Base-by-base conservation (phyloP, 2,113 vertebrate genomes). In the Struthio camelus region DNA sequence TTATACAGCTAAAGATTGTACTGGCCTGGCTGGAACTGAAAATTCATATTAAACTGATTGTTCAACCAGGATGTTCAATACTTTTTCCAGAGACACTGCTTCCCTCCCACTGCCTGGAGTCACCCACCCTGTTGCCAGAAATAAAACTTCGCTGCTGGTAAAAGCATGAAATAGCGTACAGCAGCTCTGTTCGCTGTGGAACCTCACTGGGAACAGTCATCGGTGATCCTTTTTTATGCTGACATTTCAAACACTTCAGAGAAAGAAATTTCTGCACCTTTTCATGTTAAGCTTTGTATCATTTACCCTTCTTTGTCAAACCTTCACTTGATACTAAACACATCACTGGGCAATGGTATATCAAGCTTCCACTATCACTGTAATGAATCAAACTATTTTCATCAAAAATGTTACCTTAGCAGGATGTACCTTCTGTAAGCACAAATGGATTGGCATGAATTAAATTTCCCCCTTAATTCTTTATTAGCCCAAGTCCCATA, bases 241-340 rank as follows among this genome's bases (percentile, higher is more conserved):
- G 18, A 53, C 15, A 20, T 1, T 24, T n/a, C 34, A 20, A 48
- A 54, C 27, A 13, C 30, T 59, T 75, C 44, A 61, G 46, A 51
- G 32, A 28, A 44, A 5, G 14, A 38, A 14, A 36, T 24, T 44
- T 51, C 67, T 44, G 36, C 59, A 73, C 7, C 9, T 59, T 34
- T 42, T 14, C 6, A 5, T 34, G 46, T 8, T 23, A 25, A 4
- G 67, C 42, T 80, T 34, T 34, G 14, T 28, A 28, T 28, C 27
- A 34, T 28, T 59, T 34, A 20, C 25, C 36, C 42, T 58, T 44
- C 81, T 44, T 36, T 24, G 36, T 51, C 59, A 80, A 53, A 67
- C 23, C 10, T 75, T 66, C 30, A 19, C 22, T 32, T 0, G 1
- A 38, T 40, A 69, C 30, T 0, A 0, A 75, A 44, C 8, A 42